Percentiles rank a stretch among this genome's conserved stretches.
These are phyloP conservation scores for Danionella dracula DNA, from an alignment of 2,797 vertebrate genomes.

Conservation along the genomic window DNA sequence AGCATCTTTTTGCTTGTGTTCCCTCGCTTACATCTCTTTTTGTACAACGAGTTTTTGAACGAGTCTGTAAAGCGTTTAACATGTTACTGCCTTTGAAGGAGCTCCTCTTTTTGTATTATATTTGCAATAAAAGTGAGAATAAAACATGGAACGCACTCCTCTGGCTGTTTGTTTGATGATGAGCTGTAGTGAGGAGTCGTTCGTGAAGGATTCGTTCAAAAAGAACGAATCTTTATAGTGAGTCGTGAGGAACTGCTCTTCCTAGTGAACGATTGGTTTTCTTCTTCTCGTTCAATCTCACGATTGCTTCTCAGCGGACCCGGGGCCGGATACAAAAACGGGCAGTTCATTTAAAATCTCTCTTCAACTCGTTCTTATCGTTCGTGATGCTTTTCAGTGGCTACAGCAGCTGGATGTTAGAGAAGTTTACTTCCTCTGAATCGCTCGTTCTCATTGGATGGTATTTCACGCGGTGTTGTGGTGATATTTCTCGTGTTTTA, in stretches of 20 bases:
- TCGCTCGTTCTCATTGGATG: too few species aligned
- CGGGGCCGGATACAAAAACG: not conserved
- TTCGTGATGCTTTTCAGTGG: too few species aligned
- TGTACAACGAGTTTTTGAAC: constrained; percentile 58
- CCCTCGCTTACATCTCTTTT: constrained; percentile 42
- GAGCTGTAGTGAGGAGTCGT: not conserved
- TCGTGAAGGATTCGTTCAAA: not conserved
- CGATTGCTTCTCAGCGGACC: too few species aligned
- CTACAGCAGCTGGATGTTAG: too few species aligned
- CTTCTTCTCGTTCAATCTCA: too few species aligned
- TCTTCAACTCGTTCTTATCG: too few species aligned
- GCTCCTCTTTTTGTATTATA: constrained; percentile 89
- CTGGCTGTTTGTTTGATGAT: not conserved
- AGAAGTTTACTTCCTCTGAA: too few species aligned
- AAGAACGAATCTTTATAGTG: too few species aligned
- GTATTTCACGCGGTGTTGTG: too few species aligned
- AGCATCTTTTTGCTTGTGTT: constrained; percentile 62
- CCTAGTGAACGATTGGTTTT: not conserved
- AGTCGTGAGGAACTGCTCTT: too few species aligned
- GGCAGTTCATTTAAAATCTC: too few species aligned
- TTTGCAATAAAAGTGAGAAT: constrained; percentile 94
- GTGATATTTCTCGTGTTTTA: too few species aligned
- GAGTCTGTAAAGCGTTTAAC: constrained; percentile 69
- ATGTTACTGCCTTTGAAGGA: constrained; percentile 78
- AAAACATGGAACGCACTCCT: constrained; percentile 61